Percentiles rank a stretch among this genome's conserved stretches.
Conservation (phyloP, 2,113 vertebrate genomes). For the Noctilio leporinus region DNA sequence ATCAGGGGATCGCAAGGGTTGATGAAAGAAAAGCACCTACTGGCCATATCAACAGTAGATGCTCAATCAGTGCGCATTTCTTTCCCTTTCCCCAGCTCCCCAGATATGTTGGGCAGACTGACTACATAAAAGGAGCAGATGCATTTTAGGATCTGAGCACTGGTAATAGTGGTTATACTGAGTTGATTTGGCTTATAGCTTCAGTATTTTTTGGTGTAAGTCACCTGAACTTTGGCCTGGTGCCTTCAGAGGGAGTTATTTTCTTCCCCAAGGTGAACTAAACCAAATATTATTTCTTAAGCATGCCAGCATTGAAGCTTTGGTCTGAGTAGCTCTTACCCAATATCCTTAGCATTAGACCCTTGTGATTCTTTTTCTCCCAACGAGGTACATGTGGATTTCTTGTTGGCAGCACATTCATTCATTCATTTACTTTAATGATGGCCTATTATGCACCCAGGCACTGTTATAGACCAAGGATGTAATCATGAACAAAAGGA, state of each 20-base stretch:
- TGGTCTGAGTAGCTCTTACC: background rate
- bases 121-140: background rate
- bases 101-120: background rate
- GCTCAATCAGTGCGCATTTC: accelerated
- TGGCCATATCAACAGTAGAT: background rate
- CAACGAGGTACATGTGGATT: background rate
- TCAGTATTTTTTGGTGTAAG: background rate
- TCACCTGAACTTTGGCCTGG: background rate
- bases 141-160: background rate
- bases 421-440: background rate
- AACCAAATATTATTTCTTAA: background rate
- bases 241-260: background rate
- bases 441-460: background rate
- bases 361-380: background rate
- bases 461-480: background rate
- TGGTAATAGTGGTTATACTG: background rate
- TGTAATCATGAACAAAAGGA: background rate
- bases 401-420: background rate
- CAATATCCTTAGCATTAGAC: background rate
- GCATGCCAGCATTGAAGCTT: background rate
- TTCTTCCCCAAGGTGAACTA: background rate
- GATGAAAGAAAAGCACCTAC: background rate
- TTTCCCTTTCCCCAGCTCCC: background rate
- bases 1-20: background rate
- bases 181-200: background rate